A percentile compares a stretch with the other conserved stretches of the same genome.
Evolutionary conservation across 2,888 invertebrate species (phyloP).

Genomic region (Diachrysia chrysitis): DNA sequence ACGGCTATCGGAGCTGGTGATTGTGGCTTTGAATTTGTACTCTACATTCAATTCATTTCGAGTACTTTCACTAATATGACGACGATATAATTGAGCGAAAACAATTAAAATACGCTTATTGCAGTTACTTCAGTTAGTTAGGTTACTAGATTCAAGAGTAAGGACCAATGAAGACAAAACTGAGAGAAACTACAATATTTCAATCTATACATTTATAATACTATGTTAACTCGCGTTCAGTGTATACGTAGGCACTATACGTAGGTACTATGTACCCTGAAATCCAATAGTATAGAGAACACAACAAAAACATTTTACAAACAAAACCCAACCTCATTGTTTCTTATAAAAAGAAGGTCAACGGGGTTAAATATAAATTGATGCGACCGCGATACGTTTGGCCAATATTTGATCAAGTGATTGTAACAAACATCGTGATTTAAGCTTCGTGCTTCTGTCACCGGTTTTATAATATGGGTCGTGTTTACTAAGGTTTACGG

Average conservation of each 20-base stretch:
- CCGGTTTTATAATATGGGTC: constrained; percentile 47
- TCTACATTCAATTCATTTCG: neutral
- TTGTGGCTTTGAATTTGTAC: neutral
- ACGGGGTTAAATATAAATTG: neutral
- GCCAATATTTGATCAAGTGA: constrained; percentile 6
- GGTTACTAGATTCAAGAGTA: no score
- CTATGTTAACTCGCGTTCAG: no score
- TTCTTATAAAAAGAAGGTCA: neutral
- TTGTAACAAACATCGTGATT: constrained; percentile 41
- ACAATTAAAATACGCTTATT: neutral
- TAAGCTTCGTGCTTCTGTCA: constrained; percentile 55
- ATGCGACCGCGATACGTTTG: neutral
- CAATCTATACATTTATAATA: no score
- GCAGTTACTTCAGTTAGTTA: neutral
- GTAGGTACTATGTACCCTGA: no score
- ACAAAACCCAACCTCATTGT: neutral
- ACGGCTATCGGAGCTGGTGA: constrained; percentile 69
- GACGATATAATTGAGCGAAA: neutral
- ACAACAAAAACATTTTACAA: neutral
- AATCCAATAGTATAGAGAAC: neutral
- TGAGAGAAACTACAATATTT: no score
- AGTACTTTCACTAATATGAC: neutral
- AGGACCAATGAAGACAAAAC: no score
- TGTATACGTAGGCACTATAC: no score
- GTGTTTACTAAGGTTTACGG: neutral